Base-by-base conservation (phyloP, 2,888 invertebrate genomes). In the Horisme vitalbata region DNA sequence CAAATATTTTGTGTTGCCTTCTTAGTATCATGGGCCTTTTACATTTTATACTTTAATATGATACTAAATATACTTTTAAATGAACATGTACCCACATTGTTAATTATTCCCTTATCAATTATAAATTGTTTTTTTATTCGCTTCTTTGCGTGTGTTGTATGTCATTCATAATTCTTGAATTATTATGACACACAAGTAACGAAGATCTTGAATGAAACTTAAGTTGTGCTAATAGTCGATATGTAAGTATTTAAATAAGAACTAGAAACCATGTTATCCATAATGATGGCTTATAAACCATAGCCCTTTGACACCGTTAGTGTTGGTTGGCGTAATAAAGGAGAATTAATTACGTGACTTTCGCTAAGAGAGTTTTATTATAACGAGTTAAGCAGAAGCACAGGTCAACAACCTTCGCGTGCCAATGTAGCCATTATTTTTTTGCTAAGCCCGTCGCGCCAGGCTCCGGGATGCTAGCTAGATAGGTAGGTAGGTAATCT, bases 381-480 rank as follows among this genome's bases (percentile, higher is more conserved):
- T 65, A 73, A 63, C 66, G 62, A 69, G 75, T 70, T 65, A 64
- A 69, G 75, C 61, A 69, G 68, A 71, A 57, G 68, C 75, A 70
- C 63, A 71, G 85, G 83, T 79, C 85, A 63, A 67, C 75, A 76
- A 85, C 75, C 83, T 66, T 69, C 46, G 74, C 78, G 68, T 69
- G 81, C 66, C 76, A 64, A 71, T 65, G 71, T 59, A 62, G 65
- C 63, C 65, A 70, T 72, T 72, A 74, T 78, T 82, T 85, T 81
- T 83, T 85, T 78, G 76, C 80, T 77, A 75, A 79, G 79, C 81
- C 67, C 70, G 77, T 79, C 71, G 68, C 65, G 67, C 60, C 70
- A 60, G 70, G 69, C 74, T 72, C 63, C 68, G 63, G 68, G 67
- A 64, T 68, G 69, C 75, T 71, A 63, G 72, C 76, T 79, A 76